A percentile compares a stretch with the other conserved stretches of the same genome.
Conservation (phyloP, 1,140 invertebrate genomes). For the Geopemphigus sp. region DNA sequence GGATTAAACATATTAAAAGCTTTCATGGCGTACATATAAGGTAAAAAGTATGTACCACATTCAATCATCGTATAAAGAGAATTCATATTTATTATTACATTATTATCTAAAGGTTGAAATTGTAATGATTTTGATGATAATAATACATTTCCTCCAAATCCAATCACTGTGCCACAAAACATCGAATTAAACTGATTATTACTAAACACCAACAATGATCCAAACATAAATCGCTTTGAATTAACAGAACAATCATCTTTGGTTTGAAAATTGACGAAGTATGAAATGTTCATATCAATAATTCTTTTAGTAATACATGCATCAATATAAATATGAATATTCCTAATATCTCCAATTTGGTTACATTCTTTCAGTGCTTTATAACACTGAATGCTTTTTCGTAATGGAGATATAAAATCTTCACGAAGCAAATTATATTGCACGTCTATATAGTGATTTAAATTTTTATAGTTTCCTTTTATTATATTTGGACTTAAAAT, state of each 20-base stretch:
- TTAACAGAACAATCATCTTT: slow-evolving; percentile 36
- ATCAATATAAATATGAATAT: slow-evolving; percentile 13
- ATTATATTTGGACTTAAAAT: slow-evolving; percentile 58
- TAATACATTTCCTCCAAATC: slow-evolving; percentile 55
- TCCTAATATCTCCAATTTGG: background rate
- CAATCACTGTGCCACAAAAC: slow-evolving; percentile 53
- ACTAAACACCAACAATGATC: slow-evolving; percentile 70
- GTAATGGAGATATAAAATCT: slow-evolving; percentile 55
- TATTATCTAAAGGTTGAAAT: background rate
- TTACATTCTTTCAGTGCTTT: background rate
- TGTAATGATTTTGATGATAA: slow-evolving; percentile 6
- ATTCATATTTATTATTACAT: slow-evolving; percentile 54
- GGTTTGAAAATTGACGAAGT: background rate
- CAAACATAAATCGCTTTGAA: slow-evolving; percentile 62
- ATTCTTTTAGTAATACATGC: background rate
- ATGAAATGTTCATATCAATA: background rate
- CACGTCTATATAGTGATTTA: slow-evolving; percentile 62
- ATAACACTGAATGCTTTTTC: slow-evolving; percentile 50
- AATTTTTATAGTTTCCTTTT: slow-evolving; percentile 57
- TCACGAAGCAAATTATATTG: slow-evolving; percentile 62
- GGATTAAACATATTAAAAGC: slow-evolving; percentile 61
- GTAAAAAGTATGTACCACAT: slow-evolving; percentile 67
- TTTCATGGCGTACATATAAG: slow-evolving; percentile 64
- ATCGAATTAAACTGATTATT: slow-evolving; percentile 63
- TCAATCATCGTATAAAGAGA: slow-evolving; percentile 63